Percentiles rank a stretch among this genome's conserved stretches.
Evolutionary conservation across 2,113 vertebrate genomes (phyloP).

Genomic region (Muntiacus muntjak): DNA sequence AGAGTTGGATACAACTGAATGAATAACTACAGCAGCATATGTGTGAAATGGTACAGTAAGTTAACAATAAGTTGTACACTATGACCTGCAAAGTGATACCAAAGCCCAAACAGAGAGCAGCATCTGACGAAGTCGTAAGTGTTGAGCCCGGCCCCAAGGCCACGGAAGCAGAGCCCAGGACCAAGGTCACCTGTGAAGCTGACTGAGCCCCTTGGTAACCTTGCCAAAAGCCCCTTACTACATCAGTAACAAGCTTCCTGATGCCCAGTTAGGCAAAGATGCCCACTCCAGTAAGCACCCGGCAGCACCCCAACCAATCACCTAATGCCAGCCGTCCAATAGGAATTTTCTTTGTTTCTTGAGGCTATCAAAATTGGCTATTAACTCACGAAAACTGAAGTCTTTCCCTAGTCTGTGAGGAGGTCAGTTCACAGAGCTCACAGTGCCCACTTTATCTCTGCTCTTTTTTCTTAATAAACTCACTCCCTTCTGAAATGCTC

Average conservation of each 20-base stretch:
- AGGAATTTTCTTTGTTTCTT: not conserved
- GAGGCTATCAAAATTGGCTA: not conserved
- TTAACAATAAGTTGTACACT: not conserved
- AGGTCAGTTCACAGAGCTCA: not conserved
- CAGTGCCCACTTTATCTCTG: not conserved
- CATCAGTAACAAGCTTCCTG: not conserved
- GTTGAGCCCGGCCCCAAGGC: not conserved
- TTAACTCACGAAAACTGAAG: not conserved
- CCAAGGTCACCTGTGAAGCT: not conserved
- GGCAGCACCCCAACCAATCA: not conserved
- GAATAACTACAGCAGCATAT: not conserved
- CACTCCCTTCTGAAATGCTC: not conserved
- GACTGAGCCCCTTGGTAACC: not conserved
- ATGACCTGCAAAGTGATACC: not conserved
- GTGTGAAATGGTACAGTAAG: not conserved
- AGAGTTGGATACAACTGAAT: not conserved
- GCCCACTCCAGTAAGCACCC: not conserved
- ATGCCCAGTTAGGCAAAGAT: not conserved
- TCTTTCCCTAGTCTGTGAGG: not conserved
- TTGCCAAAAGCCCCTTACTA: not conserved
- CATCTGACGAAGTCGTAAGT: not conserved
- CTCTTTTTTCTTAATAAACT: not conserved
- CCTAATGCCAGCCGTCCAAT: not conserved
- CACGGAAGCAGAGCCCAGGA: no score
- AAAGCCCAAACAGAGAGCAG: not conserved